Evolutionary conservation across 2,113 vertebrate genomes (phyloP).

Genomic region (Ondatra zibethicus): DNA sequence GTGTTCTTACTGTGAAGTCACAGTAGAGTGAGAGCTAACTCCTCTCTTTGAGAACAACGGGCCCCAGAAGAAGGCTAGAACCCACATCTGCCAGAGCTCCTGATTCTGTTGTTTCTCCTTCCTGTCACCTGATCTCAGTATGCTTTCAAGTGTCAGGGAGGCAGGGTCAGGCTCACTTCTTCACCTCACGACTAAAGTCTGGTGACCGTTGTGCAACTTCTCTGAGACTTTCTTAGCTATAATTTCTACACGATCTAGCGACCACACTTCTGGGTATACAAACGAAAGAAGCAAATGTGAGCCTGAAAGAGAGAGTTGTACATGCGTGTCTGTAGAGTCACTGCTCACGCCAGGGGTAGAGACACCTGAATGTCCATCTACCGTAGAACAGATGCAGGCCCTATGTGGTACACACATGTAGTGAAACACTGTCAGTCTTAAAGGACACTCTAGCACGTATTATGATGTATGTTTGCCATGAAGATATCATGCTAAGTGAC

Average conservation of each 20-base stretch:
- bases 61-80: neutral
- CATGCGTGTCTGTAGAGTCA: rapidly evolving
- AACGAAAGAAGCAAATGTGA: neutral
- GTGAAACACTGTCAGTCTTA: rapidly evolving
- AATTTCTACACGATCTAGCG: neutral
- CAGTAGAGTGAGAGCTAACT: neutral
- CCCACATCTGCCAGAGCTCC: neutral
- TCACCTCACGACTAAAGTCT: neutral
- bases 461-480: rapidly evolving
- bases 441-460: rapidly evolving
- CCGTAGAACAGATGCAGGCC: rapidly evolving
- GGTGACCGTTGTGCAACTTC: neutral
- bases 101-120: rapidly evolving
- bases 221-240: neutral
- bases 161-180: neutral
- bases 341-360: rapidly evolving
- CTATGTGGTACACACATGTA: rapidly evolving
- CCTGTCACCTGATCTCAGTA: neutral
- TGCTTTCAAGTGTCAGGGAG: neutral
- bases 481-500: rapidly evolving
- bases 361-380: rapidly evolving
- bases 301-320: neutral
- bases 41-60: neutral
- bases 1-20: neutral
- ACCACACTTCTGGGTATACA: neutral